Evolutionary conservation across 2,113 vertebrate genomes (phyloP).

Genomic region (Zonotrichia leucophrys): DNA sequence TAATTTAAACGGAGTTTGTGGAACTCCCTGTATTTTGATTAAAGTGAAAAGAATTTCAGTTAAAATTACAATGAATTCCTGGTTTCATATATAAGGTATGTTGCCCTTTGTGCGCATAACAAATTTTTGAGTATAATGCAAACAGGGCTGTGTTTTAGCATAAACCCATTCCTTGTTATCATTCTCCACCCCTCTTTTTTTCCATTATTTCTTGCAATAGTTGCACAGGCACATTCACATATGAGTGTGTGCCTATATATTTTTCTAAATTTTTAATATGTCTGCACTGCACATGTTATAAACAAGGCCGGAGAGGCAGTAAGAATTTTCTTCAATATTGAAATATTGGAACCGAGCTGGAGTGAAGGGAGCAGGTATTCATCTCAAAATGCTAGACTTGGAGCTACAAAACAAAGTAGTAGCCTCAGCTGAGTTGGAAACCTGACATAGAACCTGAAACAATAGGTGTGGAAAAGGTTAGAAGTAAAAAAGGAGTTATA

Average conservation of each 20-base stretch:
- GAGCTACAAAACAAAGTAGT: not conserved
- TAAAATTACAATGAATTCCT: not conserved
- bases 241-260: not conserved
- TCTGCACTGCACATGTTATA: not conserved
- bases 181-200: not conserved
- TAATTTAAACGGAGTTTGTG: not conserved
- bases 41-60: not conserved
- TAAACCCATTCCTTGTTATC: not conserved
- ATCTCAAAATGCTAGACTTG: not conserved
- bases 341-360: not conserved
- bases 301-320: not conserved
- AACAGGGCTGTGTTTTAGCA: not conserved
- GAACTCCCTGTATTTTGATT: not conserved
- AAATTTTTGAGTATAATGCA: not conserved
- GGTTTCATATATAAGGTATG: not conserved
- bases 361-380: not conserved
- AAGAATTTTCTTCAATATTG: not conserved
- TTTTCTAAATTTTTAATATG: not conserved
- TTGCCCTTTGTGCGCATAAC: fast-evolving
- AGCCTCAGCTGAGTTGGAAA: not conserved
- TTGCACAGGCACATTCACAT: not conserved
- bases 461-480: not conserved
- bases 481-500: not conserved
- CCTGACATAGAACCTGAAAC: not conserved
- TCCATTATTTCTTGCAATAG: not conserved